Evolutionary conservation across 2,797 vertebrate genomes (phyloP), one percentile per base, ranked within the genome.

Genomic region (Nannoperca australis): DNA sequence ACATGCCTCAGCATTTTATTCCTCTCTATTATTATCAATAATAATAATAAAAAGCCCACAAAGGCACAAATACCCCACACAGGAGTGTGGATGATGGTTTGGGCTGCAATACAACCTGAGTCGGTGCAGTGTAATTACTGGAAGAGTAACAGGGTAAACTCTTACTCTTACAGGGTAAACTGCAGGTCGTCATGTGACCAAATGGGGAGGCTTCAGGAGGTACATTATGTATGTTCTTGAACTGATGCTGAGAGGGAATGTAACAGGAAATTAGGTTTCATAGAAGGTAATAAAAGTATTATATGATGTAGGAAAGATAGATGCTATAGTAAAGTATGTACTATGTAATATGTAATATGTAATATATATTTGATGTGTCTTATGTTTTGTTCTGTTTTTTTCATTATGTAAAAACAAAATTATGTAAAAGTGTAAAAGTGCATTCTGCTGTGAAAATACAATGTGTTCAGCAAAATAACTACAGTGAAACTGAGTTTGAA

Each of bases 1-100:
- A 73, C 49, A 34, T 71, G 64, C 61, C 42, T 76, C 59, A 55
- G 34, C 70, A 63, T 82, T 78, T 79, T 73, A 62, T 51, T 65
- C 36, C 36, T 50, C 30, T 73, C 17, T 76, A 50, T 70, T 67
- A 53, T 70, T 65, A 79, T 76, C 30, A 72, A 70, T 83, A 78
- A 83, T 64, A 45, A 71, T 22, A 67, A 65, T 7, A 53, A 51
- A 70, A 77, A 12, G 50, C 20, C 30, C 32, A 55, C 38, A 76
- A 5, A n/a, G 55, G 4, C 15, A 38, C 38, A 67, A 53, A 70
- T n/a, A 69, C 1, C 22, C n/a, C n/a, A 34, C 45, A 54, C 32
- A 69, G 27, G 44, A 24, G 7, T 53, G 18, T 40, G 38, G 60
- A 55, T 53, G 64, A 22, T 11, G 59, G 30, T 20, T 63, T 9